phyloP scores from a whole-genome alignment of 2,797 vertebrate genomes.

The Micromesistius poutassou region DNA sequence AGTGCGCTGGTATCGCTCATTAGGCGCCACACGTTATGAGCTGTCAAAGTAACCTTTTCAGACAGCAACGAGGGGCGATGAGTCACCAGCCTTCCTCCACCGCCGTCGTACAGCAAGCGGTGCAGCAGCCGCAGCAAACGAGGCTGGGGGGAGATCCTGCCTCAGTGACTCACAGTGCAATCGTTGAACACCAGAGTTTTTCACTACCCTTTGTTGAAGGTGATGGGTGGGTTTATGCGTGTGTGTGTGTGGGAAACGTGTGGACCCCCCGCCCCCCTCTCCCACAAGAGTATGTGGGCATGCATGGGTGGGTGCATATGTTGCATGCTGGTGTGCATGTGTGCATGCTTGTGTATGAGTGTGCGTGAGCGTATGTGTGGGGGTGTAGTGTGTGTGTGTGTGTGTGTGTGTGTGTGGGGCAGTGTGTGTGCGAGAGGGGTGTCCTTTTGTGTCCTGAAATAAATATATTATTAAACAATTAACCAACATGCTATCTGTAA shows the following conservation, averaged over 20 bases:
- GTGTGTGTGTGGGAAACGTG: constrained; percentile 40
- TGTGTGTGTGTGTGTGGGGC: constrained; percentile 35
- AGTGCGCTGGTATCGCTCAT: background rate
- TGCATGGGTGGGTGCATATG: background rate
- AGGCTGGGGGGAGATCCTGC: constrained; percentile 49
- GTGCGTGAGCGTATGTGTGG: constrained; percentile 20
- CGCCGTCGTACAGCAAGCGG: too few species aligned
- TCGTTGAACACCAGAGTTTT: background rate
- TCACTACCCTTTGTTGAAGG: constrained; percentile 35
- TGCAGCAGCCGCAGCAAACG: too few species aligned
- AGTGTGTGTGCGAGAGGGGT: background rate
- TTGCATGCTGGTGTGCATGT: background rate
- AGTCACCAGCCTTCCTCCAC: background rate
- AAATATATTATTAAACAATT: too few species aligned
- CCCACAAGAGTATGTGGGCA: background rate
- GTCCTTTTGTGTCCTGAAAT: background rate
- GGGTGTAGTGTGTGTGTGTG: background rate
- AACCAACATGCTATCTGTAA: too few species aligned
- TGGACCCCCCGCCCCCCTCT: background rate
- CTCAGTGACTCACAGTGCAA: constrained; percentile 58
- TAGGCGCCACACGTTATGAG: background rate
- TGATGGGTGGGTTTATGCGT: constrained; percentile 44
- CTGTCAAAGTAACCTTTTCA: background rate
- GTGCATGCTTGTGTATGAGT: constrained; percentile 24
- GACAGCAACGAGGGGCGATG: background rate